phyloP scores from a whole-genome alignment of 2,888 invertebrate genomes.

The Acronicta aceris region DNA sequence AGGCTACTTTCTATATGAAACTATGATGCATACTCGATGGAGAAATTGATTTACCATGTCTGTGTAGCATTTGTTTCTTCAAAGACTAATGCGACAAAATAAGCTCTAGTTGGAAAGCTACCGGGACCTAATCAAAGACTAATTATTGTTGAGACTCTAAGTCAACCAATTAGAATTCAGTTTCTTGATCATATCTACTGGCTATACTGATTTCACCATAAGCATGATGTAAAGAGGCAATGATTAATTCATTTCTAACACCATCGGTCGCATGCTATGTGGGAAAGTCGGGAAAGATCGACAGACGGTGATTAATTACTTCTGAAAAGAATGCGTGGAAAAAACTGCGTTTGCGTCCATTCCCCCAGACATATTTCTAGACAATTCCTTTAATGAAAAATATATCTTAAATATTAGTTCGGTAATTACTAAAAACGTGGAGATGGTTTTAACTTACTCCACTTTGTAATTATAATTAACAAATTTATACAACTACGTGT shows the following conservation, averaged over 20 bases:
- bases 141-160: too few relatives aligned
- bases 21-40: conserved; percentile 2
- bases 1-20: conserved; percentile 43
- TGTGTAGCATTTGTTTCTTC: too few relatives aligned
- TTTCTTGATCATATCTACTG: neutral
- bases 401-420: too few relatives aligned
- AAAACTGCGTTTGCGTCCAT: conserved; percentile 14
- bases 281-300: conserved; percentile 38
- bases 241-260: conserved; percentile 54
- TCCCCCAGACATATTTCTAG: conserved; percentile 9
- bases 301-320: conserved; percentile 36
- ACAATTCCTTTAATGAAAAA: conserved; percentile 19
- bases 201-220: conserved; percentile 45
- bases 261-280: conserved; percentile 23
- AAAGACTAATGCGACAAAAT: too few relatives aligned
- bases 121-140: neutral
- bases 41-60: neutral
- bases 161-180: neutral
- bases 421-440: too few relatives aligned
- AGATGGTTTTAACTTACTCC: too few relatives aligned
- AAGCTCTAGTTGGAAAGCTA: too few relatives aligned
- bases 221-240: conserved; percentile 37
- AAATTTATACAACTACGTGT: too few relatives aligned
- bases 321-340: conserved; percentile 43
- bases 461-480: too few relatives aligned